Evolutionary conservation across 2,888 invertebrate genomes (phyloP), one percentile per base, ranked within the genome.

Genomic region (Andrena flavipes): DNA sequence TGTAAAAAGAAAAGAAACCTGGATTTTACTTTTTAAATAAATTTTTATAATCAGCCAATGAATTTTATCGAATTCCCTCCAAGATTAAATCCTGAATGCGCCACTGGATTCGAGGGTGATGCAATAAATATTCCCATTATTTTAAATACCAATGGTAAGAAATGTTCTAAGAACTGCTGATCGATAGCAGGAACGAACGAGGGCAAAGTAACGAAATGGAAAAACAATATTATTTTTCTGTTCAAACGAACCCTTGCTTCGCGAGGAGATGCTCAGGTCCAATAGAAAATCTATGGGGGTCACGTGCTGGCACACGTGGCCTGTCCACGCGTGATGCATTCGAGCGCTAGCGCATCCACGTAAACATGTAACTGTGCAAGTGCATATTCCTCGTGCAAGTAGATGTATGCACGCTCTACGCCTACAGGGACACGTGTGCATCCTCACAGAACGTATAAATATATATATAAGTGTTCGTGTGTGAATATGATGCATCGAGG

Each of bases 221-320:
- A 90, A 87, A 90, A 91, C 88, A 92, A 92, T 90, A 92, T 91
- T 90, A 85, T 90, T 86, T 86, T 87, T 90, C 87, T 48, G 71
- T 62, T 35, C 54, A 29, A 59, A 64, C 48, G 73, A 90, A 91
- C 89, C 91, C 91, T 91, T 92, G n/a, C 35, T 10, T 89, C 73
- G 80, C 63, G 35, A 23, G 56, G 83, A 89, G 88, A 85, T 87
- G 84, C 83, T 86, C 86, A 78, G 84, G 72, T 74, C 77, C 75
- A 79, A 82, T 70, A 76, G 85, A 69, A 85, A 85, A 80, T 75
- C 76, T 80, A 86, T 85, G 85, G 82, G 84, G 86, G 90, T 89
- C 90, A 91, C 90, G 91, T 91, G 92, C 80, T 87, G 62, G 56
- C 86, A 82, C 91, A 90, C 91, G 91, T 89, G 91, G 87, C 90